Evolutionary conservation across 1,140 invertebrate species (phyloP).

Genomic region (Dryas iulia): DNA sequence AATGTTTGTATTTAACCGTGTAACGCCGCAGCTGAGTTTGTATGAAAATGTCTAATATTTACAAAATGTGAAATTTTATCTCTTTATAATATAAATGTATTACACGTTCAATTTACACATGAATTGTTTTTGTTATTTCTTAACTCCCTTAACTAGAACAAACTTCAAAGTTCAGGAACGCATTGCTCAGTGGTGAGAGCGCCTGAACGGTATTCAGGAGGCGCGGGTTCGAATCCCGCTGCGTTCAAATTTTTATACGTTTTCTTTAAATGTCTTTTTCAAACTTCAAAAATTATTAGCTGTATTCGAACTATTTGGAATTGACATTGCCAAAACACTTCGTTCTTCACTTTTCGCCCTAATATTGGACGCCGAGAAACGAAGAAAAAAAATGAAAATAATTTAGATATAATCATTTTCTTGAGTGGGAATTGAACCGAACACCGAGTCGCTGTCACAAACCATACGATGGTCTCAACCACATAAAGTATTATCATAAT

Average conservation of each 20-base stretch:
- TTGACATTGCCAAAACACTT: no score
- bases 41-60: conserved; percentile 74
- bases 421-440: neutral
- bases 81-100: conserved; percentile 79
- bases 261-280: no score
- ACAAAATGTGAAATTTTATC: conserved; percentile 78
- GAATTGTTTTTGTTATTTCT: conserved; percentile 50
- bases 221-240: no score
- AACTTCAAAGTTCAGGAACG: neutral
- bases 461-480: neutral
- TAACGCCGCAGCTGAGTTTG: conserved; percentile 56
- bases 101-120: conserved; percentile 73
- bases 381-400: no score
- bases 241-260: no score
- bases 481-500: no score
- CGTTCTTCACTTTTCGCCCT: no score
- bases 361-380: no score
- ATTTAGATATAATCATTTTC: neutral
- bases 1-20: conserved; percentile 52
- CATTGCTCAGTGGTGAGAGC: no score
- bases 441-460: neutral
- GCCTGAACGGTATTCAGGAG: no score
- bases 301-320: no score
- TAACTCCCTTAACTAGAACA: neutral
- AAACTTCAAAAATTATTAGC: no score